phyloP scores from a whole-genome alignment of 35 echinoderm and acorn worm genomes.

The Ophioderma brevispina region DNA sequence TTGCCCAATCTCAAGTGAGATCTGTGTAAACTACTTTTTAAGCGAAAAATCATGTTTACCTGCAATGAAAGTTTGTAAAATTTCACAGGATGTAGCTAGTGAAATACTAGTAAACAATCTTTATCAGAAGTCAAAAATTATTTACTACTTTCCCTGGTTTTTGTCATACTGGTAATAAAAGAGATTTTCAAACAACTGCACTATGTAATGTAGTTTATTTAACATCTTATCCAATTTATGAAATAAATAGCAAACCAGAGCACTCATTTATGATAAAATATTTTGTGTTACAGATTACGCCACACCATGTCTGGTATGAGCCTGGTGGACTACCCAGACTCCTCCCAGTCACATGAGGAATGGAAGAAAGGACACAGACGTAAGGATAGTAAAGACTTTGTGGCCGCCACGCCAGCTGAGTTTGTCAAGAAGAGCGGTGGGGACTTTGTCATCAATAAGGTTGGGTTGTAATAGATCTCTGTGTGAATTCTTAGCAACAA shows the following conservation, averaged over 20 bases:
- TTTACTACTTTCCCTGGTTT: no score
- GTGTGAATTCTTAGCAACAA: no score
- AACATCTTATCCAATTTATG: not conserved
- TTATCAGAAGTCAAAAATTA: not conserved
- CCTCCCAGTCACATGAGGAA: conserved; percentile 31
- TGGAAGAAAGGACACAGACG: conserved; percentile 45
- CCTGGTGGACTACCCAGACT: conserved; percentile 64
- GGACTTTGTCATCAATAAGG: conserved; percentile 87
- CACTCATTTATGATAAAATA: not conserved
- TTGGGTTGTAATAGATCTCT: no score
- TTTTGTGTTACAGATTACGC: conserved; percentile 49
- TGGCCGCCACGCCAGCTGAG: conserved; percentile 74
- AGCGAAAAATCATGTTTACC: no score
- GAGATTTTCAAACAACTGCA: no score
- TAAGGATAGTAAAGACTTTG: conserved; percentile 61
- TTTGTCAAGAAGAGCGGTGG: conserved; percentile 94
- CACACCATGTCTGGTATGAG: conserved; percentile 95
- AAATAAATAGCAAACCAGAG: not conserved
- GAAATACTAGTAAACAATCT: not conserved
- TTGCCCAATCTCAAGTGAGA: no score
- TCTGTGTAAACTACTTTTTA: no score
- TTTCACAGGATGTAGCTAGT: no score
- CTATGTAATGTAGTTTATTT: no score
- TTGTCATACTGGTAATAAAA: no score
- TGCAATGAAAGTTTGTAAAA: no score